Base-by-base conservation (phyloP, 2,797 vertebrate genomes). In the Rhyacichthys aspro region DNA sequence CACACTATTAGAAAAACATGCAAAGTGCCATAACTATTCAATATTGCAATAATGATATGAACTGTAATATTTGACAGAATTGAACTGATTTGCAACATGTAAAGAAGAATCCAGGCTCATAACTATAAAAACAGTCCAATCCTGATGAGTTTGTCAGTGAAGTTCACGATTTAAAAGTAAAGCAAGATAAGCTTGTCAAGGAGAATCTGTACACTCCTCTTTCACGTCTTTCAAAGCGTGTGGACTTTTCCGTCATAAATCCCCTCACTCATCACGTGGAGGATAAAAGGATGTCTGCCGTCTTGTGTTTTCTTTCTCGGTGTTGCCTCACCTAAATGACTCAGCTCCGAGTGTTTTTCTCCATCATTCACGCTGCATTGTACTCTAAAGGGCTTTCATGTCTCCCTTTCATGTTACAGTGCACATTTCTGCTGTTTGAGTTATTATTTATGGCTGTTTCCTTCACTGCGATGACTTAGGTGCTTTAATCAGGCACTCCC, bases 211-310 rank as follows among this genome's bases (percentile, higher is more conserved):
- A 28, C 7, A 6, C 23, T 28, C 23, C 46, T 46, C 23, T 33
- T 17, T 8, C 46, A 2, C n/a, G n/a, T 5, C 9, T 48, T 33
- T 48, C 46, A 48, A 32, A 48, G 44, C 17, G 12, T 10, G 17
- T 46, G 44, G n/a, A 48, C 28, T 48, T 48, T 48, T 33, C 46
- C 28, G 9, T 10, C 46, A 14, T 46, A 23, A 28, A 48, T 48
- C 46, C 46, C 0, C 3, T 10, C 28, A 50, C n/a, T 9, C n/a
- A 11, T 17, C 46, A 33, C 14, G 28, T 16, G 19, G 3, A 11
- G 18, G 44, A 48, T 48, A 12, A 48, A 36, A 50, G 33, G 33
- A 36, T 16, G 4, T 28, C 23, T 28, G 23, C 4, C 23, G 7
- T 28, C 14, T 50, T 17, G 15, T 37, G 33, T 50, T 50, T 36